Evolutionary conservation across 2,888 invertebrate genomes (phyloP).

Genomic region (Doris montereyensis): DNA sequence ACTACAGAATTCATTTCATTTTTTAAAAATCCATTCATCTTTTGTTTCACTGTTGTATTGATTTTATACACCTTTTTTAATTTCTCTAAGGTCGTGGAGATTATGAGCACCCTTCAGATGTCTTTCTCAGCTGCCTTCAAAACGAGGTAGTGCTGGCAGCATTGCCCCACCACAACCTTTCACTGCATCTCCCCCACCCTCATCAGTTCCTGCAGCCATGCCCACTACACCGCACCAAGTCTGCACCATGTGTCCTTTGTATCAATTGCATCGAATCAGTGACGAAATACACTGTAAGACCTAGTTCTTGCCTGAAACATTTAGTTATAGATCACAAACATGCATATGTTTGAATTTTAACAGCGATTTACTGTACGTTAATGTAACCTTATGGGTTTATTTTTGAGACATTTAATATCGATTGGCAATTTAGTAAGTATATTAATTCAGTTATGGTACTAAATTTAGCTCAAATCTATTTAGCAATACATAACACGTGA

Average conservation of each 20-base stretch:
- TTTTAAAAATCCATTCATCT: slow-evolving; percentile 26
- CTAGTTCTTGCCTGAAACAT: too few relatives aligned
- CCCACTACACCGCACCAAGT: slow-evolving; percentile 75
- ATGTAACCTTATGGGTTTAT: too few relatives aligned
- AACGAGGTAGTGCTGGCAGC: neutral
- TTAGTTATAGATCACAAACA: too few relatives aligned
- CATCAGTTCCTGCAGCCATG: neutral
- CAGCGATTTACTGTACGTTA: too few relatives aligned
- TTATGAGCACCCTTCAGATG: slow-evolving; percentile 80
- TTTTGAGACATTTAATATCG: too few relatives aligned
- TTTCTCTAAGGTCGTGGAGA: slow-evolving; percentile 77
- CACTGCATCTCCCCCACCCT: neutral
- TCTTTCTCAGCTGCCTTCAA: slow-evolving; percentile 76
- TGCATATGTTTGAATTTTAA: too few relatives aligned
- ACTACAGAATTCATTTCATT: neutral
- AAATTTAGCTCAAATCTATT: too few relatives aligned
- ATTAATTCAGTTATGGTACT: too few relatives aligned
- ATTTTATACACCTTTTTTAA: too few relatives aligned
- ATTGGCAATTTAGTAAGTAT: too few relatives aligned
- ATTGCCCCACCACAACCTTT: neutral
- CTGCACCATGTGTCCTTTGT: slow-evolving; percentile 96
- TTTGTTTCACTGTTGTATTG: too few relatives aligned
- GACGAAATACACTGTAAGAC: slow-evolving; percentile 69
- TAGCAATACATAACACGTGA: too few relatives aligned
- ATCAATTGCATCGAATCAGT: slow-evolving; percentile 93